Base-by-base conservation (phyloP, 2,888 invertebrate species). In the Diadegma fenestrale region DNA sequence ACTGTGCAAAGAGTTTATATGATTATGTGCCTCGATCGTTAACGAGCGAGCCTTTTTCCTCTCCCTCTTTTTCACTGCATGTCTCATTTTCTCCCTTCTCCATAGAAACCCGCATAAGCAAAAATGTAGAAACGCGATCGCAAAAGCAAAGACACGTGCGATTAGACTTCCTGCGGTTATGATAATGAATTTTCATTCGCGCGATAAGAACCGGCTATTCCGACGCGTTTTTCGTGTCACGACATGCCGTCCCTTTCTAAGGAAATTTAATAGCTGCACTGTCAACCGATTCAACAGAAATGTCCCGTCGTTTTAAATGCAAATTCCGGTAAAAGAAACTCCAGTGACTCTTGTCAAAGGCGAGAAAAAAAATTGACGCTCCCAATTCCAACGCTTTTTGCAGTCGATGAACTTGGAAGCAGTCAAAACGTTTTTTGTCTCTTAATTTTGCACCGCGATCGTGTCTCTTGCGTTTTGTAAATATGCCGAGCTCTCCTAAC, bases 181-280 rank as follows among this genome's bases (percentile, higher is more conserved):
- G 63, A 69, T 45, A 45, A 69, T 69, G 26, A 12, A 72, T 68
- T 68, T 68, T 45, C 51, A 64, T 71, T 58, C 43, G 54, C 43
- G 54, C 17, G 75, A 71, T 69, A 63, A 79, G 69, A 30, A 69
- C 51, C 33, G 83, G 75, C 73, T 69, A 37, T 69, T 33, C 69
- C 51, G 63, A n/a, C 54, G 66, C 30, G 43, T 66, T 33, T 14
- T 17, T 22, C 8, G 10, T 58, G 14, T 61, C 37, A 14, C 41
- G 37, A 58, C 63, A 66, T 19, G n/a, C 45, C 19, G 22, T 71
- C 41, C 14, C 26, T 71, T 30, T 84, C 45, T 82, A 33, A 78
- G 12, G n/a, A n/a, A n/a, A 14, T 22, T 69, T 61, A 77, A 84
- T 82, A 10, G 8, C 10, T 37, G 8, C 37, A 37, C 37, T 37